These are phyloP conservation scores for Aphis gossypii DNA, from an alignment of 1,140 invertebrate species.

Conservation along the genomic window DNA sequence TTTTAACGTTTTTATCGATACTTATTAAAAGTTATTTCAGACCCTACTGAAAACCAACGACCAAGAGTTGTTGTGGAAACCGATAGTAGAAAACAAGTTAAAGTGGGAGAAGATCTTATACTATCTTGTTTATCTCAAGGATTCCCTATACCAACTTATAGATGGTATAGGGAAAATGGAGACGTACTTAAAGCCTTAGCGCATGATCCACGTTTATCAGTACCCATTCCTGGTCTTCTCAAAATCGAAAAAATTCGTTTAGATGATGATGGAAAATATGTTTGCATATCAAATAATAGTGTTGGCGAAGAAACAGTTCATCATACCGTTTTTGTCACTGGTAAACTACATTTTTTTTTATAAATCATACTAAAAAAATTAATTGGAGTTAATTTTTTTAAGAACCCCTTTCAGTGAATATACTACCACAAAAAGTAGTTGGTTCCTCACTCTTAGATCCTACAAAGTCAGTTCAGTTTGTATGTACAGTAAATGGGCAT, in stretches of 20 bases:
- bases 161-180: slow-evolving; percentile 74
- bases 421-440: slow-evolving; percentile 70
- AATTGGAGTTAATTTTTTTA: slow-evolving; percentile 62
- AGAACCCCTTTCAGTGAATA: slow-evolving; percentile 77
- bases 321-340: slow-evolving; percentile 44
- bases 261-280: slow-evolving; percentile 82
- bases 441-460: slow-evolving; percentile 78
- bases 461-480: slow-evolving; percentile 81
- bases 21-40: slow-evolving; percentile 64
- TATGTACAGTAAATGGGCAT: slow-evolving; percentile 85
- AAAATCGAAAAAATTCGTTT: slow-evolving; percentile 72
- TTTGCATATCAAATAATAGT: slow-evolving; percentile 88
- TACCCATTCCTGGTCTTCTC: slow-evolving; percentile 71
- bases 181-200: slow-evolving; percentile 72
- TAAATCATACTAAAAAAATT: background rate
- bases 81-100: slow-evolving; percentile 70
- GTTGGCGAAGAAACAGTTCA: slow-evolving; percentile 84
- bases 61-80: slow-evolving; percentile 76
- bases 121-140: slow-evolving; percentile 80
- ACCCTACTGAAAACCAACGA: slow-evolving; percentile 76
- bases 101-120: slow-evolving; percentile 74
- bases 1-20: background rate
- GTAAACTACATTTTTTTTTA: background rate
- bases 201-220: slow-evolving; percentile 69
- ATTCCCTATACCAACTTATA: slow-evolving; percentile 78